Base-by-base conservation (phyloP, 2,888 invertebrate genomes). In the Drosophila multiciliata region DNA sequence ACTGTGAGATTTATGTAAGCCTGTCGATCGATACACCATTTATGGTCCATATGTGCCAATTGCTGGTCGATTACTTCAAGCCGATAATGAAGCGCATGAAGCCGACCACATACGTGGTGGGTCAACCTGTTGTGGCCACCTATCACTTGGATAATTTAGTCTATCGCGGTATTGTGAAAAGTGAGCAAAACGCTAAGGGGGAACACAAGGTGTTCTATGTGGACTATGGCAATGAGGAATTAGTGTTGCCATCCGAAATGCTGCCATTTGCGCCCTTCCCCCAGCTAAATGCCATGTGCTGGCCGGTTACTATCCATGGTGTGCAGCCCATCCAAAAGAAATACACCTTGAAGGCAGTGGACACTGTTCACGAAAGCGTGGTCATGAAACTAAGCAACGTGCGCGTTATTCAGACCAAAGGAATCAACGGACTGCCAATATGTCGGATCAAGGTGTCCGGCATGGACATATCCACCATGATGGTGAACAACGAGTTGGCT, bases 221-320 rank as follows among this genome's bases (percentile, higher is more conserved):
- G 1, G 98, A 98, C 93, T 98, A 96, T 89, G 98, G 98, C 0
- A 97, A 97, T 89, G 93, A 95, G 48, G 97, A 98, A 91, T 91
- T 92, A 0, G 95, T 96, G 66, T 80, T 93, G 0, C 93, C 94
- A 17, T 91, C 93, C 1, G 94, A 95, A 61, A 85, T 97, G 59
- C 94, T 95, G 26, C 95, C 95, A 75, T 94, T 94, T 78, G 94
- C 96, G 2, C 94, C 95, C 7, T 94, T 96, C 53, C 93, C 95
- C 0, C 93, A 96, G 58, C 93, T 97, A 65, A 96, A 96, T 0
- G 94, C 95, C 17, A 95, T 96, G 90, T 95, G 95, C 0, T 94
- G 94, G 53, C 95, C 94, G 86, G 95, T 96, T 78, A 83, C 93
- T 15, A 93, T 97, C 29, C 82, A 94, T 52, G 94, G 94, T 23